Evolutionary conservation across 2,888 invertebrate genomes (phyloP), one percentile per base, ranked within the genome.

Genomic region (Drosophila siamana): DNA sequence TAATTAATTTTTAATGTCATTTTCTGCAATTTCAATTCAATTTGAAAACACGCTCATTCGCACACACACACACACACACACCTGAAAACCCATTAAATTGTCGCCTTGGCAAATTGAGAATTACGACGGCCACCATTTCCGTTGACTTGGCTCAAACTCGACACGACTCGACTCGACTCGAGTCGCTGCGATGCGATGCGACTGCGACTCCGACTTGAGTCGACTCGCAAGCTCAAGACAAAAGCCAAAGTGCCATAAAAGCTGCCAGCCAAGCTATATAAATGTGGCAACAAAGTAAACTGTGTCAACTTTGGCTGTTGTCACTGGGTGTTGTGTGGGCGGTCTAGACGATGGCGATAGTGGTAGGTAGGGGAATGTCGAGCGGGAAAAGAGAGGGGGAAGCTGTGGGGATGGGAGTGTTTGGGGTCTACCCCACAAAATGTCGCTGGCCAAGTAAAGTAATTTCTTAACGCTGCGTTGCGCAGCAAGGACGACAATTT

Each of bases 1-100:
- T 86, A 90, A 90, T 90, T 90, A 90, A 90, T 88, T 90, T 90
- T 90, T 90, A 90, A 90, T 90, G 88, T 81, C 86, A 78, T 82
- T 90, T 90, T 78, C 78, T 88, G 84, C 89, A 86, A 88, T 89
- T 90, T 88, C 84, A 89, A 90, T 88, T 85, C 87, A 81, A 81
- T 81, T 81, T 78, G 74, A 86, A 81, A 86, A 73, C 75, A 86
- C 81, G 80, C 69, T 68, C 70, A 69, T 69, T 30, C 41, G 30
- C 67, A 64, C n/a, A n/a, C n/a, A n/a, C 63, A 55, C 57, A 57
- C 73, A 43, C 56, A 63, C 33, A 64, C 64, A 69, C 84, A 83
- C 80, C 77, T 86, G 80, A 69, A 82, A 78, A 76, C 77, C 86
- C 86, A 90, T 88, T 84, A 90, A 88, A 85, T 89, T 89, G 87